Evolutionary conservation across 2,888 invertebrate species (phyloP), one percentile per base, ranked within the genome.

Genomic region (Mimumesa dahlbomi): DNA sequence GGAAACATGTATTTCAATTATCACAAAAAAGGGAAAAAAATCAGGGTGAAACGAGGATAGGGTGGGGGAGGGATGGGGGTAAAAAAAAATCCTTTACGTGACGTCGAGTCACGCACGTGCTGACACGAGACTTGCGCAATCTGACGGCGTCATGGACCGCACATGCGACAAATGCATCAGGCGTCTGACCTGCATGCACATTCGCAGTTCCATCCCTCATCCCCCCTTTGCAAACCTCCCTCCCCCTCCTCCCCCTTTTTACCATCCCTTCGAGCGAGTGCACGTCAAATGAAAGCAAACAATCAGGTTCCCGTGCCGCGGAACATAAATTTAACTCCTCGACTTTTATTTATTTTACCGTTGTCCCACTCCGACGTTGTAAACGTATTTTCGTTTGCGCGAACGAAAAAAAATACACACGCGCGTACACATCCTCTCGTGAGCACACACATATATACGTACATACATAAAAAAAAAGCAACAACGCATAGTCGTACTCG

Each of bases 141-240:
- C 65, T 49, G 53, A 69, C 67, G 53, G 22, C 38, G 21, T 49
- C 50, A 49, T 52, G 63, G 53, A 64, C 46, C 31, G 70, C 74
- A 77, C 75, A 80, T 73, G 75, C 77, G 75, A 79, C 82, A 79
- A 77, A 82, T 79, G 80, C 79, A 76, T 76, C 73, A 82, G 76
- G 77, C 71, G 75, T 73, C 71, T 52, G 43, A 54, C 54, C 52
- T 70, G 64, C 45, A 71, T 65, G 68, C 31, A 46, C 46, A 42
- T 9, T 5, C 29, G 18, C 11, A 2, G 16, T 40, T 36, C 9
- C 43, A 46, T 4, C 25, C 29, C n/a, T 11, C 13, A 16, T n/a
- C 19, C 11, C 25, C 42, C 36, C 18, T n/a, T n/a, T n/a, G n/a
- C n/a, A n/a, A n/a, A n/a, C n/a, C n/a, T n/a, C n/a, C n/a, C n/a